Percentiles rank a stretch among this genome's conserved stretches.
Evolutionary conservation across 2,797 vertebrate species (phyloP).

Genomic region (Pseudochromis fuscus): DNA sequence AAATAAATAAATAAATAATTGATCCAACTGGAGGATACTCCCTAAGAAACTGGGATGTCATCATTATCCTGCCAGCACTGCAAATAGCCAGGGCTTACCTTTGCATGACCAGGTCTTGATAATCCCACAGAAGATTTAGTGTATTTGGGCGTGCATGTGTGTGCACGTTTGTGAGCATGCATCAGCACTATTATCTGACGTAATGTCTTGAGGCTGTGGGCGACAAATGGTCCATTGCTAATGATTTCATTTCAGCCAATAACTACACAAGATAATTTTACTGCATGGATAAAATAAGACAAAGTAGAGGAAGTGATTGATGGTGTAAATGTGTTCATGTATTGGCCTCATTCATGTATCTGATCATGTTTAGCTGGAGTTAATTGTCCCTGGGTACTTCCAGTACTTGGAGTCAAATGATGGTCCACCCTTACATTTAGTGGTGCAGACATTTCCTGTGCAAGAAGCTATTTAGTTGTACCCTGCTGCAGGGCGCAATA

Average conservation of each 20-base stretch:
- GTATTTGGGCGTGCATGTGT: constrained; percentile 43
- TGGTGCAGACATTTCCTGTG: constrained; percentile 63
- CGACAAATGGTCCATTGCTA: neutral
- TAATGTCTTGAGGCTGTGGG: too few relatives aligned
- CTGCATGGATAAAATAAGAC: neutral
- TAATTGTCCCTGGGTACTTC: neutral
- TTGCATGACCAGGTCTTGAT: constrained; percentile 73
- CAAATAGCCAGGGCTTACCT: constrained; percentile 81
- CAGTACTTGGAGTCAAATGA: constrained; percentile 14
- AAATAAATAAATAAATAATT: too few relatives aligned
- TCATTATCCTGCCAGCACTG: constrained; percentile 72
- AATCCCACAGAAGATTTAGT: constrained; percentile 74
- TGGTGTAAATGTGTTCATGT: neutral
- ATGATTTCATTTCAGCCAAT: neutral
- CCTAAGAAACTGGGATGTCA: constrained; percentile 50
- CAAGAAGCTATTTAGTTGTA: constrained; percentile 50
- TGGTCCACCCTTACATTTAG: constrained; percentile 53
- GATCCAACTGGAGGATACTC: constrained; percentile 36
- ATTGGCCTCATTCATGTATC: too few relatives aligned
- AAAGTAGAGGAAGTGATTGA: neutral
- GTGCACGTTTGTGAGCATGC: constrained; percentile 45
- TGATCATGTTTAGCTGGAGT: constrained; percentile 4
- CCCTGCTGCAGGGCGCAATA: constrained; percentile 57
- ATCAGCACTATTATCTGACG: constrained; percentile 58
- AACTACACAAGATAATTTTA: neutral